Conservation (phyloP, 2,113 vertebrate genomes). For the Indri indri region DNA sequence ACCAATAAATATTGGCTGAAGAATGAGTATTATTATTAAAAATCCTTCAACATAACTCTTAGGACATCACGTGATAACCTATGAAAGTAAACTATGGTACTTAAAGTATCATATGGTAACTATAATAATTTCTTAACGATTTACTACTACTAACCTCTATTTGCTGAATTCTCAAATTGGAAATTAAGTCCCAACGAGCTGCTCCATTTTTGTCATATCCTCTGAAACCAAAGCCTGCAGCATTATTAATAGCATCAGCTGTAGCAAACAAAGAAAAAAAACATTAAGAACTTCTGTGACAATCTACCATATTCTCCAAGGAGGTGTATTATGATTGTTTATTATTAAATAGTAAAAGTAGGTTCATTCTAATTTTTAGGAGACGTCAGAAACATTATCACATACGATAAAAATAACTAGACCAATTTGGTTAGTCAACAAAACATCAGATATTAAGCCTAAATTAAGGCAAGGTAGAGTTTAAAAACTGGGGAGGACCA, state of each 20-base stretch:
- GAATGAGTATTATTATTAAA: neutral
- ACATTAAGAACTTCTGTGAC: neutral
- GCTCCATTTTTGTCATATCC: conserved; percentile 94
- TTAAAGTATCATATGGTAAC: rapidly evolving
- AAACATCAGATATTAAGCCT: neutral
- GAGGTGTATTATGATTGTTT: neutral
- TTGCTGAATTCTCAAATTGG: conserved; percentile 95
- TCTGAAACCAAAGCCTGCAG: conserved; percentile 97
- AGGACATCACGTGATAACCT: neutral
- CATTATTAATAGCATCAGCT: conserved; percentile 99
- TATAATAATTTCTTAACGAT: neutral
- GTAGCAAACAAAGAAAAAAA: conserved; percentile 62
- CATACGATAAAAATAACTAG: neutral
- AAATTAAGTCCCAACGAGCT: conserved; percentile 94
- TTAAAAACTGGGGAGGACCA: neutral
- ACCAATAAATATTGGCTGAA: neutral
- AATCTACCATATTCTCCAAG: rapidly evolving
- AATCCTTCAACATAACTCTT: neutral
- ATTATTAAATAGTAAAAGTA: neutral
- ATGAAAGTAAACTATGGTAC: neutral
- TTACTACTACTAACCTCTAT: conserved; percentile 93
- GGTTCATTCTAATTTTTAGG: neutral
- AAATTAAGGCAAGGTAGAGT: no score
- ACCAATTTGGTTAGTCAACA: neutral
- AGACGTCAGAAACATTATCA: neutral